Evolutionary conservation across 2,888 invertebrate species (phyloP).

Genomic region (Melanostoma mellinum): DNA sequence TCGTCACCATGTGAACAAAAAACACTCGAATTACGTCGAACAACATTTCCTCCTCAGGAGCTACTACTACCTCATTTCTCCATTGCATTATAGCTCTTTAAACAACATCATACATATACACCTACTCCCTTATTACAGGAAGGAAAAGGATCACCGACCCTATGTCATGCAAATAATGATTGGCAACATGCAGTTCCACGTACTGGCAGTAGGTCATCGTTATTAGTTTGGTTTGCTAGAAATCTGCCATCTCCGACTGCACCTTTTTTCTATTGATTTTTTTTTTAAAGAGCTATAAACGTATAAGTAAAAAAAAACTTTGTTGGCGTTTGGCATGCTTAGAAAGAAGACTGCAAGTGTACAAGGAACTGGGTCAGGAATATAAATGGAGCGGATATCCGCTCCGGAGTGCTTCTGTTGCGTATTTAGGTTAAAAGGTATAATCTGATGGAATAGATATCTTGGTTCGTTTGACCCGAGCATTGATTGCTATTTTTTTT

Average conservation of each 20-base stretch:
- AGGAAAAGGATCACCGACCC: constrained; percentile 20
- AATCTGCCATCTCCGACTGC: constrained; percentile 25
- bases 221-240: constrained; percentile 25
- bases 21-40: constrained; percentile 12
- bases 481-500: constrained; percentile 21
- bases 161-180: constrained; percentile 51
- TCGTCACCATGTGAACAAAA: background rate
- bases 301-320: constrained; percentile 30
- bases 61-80: background rate
- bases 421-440: constrained; percentile 48
- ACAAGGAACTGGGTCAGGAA: constrained; percentile 38
- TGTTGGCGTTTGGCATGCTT: background rate
- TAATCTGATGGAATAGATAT: constrained; percentile 54
- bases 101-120: background rate
- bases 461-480: constrained; percentile 10
- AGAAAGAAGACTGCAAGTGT: background rate
- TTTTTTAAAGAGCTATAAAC: constrained; percentile 42
- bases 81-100: background rate
- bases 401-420: constrained; percentile 17
- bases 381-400: constrained; percentile 37
- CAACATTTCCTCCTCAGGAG: background rate
- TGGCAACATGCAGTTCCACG: constrained; percentile 35
- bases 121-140: background rate
- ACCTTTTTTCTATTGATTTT: constrained; percentile 52
- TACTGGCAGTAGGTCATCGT: constrained; percentile 31